These are phyloP conservation scores for human (Homo sapiens) DNA, from an alignment of 2,113 vertebrate species.

Conservation along the genomic window GRCh38 chr12:66537501-66538000, in stretches of 20 bases:
- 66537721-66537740: not conserved
- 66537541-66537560: too few relatives aligned
- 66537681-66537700: not conserved
- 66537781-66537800: not conserved
- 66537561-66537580: not conserved
- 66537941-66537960: not conserved
- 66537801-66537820: not conserved
- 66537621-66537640: not conserved
- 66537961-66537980: not conserved
- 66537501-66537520: not conserved
- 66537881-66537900: not conserved
- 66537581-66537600: not conserved
- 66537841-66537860: not conserved
- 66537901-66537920: accelerated
- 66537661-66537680: not conserved
- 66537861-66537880: not conserved
- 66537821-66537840: not conserved
- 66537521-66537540: too few relatives aligned
- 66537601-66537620: not conserved
- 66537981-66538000: not conserved
- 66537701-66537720: not conserved
- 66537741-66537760: not conserved
- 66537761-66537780: not conserved
- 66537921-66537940: not conserved
- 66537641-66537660: not conserved